These are phyloP conservation scores for Philaethria dido DNA, from an alignment of 2,888 invertebrate genomes.

Conservation along the genomic window DNA sequence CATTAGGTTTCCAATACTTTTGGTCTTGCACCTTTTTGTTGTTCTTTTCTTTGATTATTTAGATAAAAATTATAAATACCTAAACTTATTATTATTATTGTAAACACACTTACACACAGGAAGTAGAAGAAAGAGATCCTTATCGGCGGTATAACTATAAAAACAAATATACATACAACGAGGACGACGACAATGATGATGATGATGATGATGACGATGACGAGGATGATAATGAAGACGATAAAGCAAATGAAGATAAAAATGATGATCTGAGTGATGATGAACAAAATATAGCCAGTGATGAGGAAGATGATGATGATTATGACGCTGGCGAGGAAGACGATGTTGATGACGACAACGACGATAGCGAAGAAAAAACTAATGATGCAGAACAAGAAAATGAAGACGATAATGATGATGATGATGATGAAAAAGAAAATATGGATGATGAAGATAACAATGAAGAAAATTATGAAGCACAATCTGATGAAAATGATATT, in stretches of 20 bases:
- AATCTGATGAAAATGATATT: constrained; percentile 43
- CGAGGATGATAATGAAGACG: constrained; percentile 51
- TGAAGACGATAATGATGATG: constrained; percentile 44
- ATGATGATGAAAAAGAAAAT: neutral
- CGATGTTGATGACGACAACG: constrained; percentile 50
- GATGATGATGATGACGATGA: constrained; percentile 52
- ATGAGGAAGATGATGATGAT: constrained; percentile 55
- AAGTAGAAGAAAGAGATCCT: constrained; percentile 28
- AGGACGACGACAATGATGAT: constrained; percentile 48
- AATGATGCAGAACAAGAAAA: constrained; percentile 43
- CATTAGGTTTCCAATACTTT: neutral
- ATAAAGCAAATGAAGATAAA: constrained; percentile 49
- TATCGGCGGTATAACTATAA: constrained; percentile 47
- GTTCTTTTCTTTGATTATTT: neutral
- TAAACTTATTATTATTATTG: constrained; percentile 1
- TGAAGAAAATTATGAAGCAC: constrained; percentile 50
- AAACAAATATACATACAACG: constrained; percentile 48
- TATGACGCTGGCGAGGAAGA: constrained; percentile 48
- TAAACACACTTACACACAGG: constrained; percentile 32
- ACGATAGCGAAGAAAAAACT: constrained; percentile 41
- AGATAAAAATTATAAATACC: neutral
- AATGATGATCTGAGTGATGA: constrained; percentile 48
- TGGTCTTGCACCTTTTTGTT: neutral
- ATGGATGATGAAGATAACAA: constrained; percentile 48
- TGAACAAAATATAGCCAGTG: constrained; percentile 42